A percentile compares a stretch with the other conserved stretches of the same genome.
These are phyloP conservation scores for Galerucella calmariensis DNA, from an alignment of 2,888 invertebrate species.

Conservation along the genomic window DNA sequence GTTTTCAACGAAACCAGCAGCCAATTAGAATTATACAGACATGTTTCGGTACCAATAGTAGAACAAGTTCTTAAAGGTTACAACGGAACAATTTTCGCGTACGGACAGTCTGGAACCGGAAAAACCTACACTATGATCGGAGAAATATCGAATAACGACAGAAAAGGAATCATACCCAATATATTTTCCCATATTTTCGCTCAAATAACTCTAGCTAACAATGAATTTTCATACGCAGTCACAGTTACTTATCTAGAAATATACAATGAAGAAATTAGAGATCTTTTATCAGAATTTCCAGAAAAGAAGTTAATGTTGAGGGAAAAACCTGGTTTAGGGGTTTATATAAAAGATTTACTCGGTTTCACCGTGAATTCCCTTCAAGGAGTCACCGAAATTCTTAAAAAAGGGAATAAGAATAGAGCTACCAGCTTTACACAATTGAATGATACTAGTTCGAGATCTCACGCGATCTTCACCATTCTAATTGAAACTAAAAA, in stretches of 20 bases:
- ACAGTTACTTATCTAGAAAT: constrained; percentile 97
- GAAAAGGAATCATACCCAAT: constrained; percentile 95
- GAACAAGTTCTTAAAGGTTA: constrained; percentile 94
- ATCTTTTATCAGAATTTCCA: constrained; percentile 76
- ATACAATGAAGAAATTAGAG: constrained; percentile 97
- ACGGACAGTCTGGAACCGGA: constrained; percentile 93
- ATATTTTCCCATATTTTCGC: constrained; percentile 98
- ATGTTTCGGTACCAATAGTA: constrained; percentile 93
- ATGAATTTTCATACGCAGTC: constrained; percentile 86
- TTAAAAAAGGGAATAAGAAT: constrained; percentile 94
- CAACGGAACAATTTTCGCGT: constrained; percentile 90
- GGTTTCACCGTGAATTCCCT: constrained; percentile 96
- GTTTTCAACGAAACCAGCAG: constrained; percentile 86
- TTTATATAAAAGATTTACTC: constrained; percentile 94
- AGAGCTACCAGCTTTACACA: constrained; percentile 82
- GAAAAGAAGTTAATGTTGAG: constrained; percentile 85
- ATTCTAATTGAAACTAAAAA: constrained; percentile 95
- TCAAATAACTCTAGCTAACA: constrained; percentile 87
- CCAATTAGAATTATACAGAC: constrained; percentile 92
- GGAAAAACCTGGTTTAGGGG: constrained; percentile 93
- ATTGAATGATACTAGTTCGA: constrained; percentile 93
- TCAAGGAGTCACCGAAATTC: constrained; percentile 92
- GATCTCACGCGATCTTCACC: constrained; percentile 98
- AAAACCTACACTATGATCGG: constrained; percentile 99
- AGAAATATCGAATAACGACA: constrained; percentile 81